Conservation (phyloP, 2,888 invertebrate genomes). For the Malthinus flaveolus region DNA sequence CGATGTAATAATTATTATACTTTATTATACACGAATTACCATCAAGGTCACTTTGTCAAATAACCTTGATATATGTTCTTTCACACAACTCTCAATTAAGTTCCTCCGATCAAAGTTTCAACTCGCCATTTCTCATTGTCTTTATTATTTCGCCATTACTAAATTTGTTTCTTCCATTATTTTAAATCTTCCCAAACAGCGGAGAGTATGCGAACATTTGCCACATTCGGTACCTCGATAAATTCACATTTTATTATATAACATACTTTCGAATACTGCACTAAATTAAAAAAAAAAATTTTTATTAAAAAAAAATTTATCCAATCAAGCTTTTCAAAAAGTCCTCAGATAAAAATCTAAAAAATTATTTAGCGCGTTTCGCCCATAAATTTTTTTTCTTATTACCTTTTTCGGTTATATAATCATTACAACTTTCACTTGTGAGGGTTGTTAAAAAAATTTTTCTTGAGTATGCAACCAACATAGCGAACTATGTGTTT, state of each 20-base stretch:
- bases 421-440: no score
- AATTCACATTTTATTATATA: constrained; percentile 70
- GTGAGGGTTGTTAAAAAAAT: no score
- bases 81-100: constrained; percentile 33
- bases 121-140: not conserved
- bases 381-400: no score
- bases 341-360: no score
- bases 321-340: no score
- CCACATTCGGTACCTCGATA: constrained; percentile 88
- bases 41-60: constrained; percentile 40
- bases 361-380: no score
- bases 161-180: not conserved
- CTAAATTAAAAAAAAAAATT: no score
- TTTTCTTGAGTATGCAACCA: no score
- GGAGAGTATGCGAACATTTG: constrained; percentile 54
- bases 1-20: constrained; percentile 25
- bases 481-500: no score
- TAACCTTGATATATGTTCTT: constrained; percentile 41
- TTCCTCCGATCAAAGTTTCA: constrained; percentile 19
- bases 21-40: constrained; percentile 31
- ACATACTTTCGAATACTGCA: constrained; percentile 81
- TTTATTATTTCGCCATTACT: constrained; percentile 1
- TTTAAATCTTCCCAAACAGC: constrained; percentile 5
- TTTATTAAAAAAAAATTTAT: not conserved
- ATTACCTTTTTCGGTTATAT: no score